Base-by-base conservation (phyloP, 1,140 invertebrate genomes). In the Polyergus mexicanus region DNA sequence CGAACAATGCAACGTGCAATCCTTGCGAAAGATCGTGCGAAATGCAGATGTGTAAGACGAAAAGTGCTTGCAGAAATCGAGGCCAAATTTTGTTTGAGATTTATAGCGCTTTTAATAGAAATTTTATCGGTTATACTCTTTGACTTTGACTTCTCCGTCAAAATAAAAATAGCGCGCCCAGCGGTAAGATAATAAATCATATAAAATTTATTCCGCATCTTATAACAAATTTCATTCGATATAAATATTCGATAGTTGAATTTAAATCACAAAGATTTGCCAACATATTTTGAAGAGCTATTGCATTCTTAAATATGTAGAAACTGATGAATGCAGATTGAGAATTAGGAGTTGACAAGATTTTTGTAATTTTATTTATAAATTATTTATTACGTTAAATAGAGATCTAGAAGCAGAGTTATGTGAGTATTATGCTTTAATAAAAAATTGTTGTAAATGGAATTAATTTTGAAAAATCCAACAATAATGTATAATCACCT, bases 1-100 rank as follows among this genome's bases (percentile, higher is more conserved):
- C n/a, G 54, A 80, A 85, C 75, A 85, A 85, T 85, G 75, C 65
- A 51, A 80, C 54, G 35, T 51, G 65, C 32, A 54, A 44, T 62
- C 28, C 10, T 85, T 85, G 68, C 65, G 35, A 85, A 80, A 80
- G 65, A 80, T 69, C 56, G 35, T 69, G 75, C 28, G 75, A 69
- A 47, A 8, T n/a, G 75, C 28, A 51, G 41, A 60, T 16, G 13
- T 72, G 19, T 8, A 44, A 28, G 19, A 62, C 16, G 22, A 80
- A 56, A 69, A 83, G 16, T 60, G 54, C n/a, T 25, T 47, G 54
- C 54, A 68, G 54, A 83, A 83, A 83, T 54, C 7, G 51, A 1
- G 7, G 38, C 25, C 41, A 83, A 74, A 56, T 72, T 83, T 28
- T 28, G 66, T 35, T 35, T 62, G 51, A 60, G 63, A 83, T 72